Base-by-base conservation (phyloP, 2,797 vertebrate species). In the Halcyon chelicuti region DNA sequence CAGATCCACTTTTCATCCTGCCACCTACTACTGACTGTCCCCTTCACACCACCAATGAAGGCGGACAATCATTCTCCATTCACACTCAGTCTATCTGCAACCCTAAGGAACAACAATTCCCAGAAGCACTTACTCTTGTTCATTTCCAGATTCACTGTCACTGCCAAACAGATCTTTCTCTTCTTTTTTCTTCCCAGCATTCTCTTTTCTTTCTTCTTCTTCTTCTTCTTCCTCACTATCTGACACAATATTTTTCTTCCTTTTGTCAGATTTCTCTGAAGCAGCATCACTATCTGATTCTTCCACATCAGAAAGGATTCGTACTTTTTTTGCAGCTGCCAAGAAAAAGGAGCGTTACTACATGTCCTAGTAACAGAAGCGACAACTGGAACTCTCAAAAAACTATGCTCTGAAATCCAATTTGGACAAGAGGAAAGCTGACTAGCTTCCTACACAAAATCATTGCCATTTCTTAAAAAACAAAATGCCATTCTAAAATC, bases 131-230 rank as follows among this genome's bases (percentile, higher is more conserved):
- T 97, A 99, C 99, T 99, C 99, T 97, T 99, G 99, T 87, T 99
- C 99, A 63, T 99, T 99, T 26, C 98, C 99, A 0, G 99, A 99
- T 33, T 99, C 99, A 84, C 99, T 99, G 94, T 99, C 99, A 68
- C 99, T 99, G 76, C 99, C 99, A 63, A 99, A 99, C 29, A 99
- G 97, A 68, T 99, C 98, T 89, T 99, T 99, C 94, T 99, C 99
- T 42, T 99, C 98, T 90, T 98, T 99, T 66, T 98, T 98, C 97
- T 98, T 98, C 44, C 79, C 92, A 81, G 91, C 71, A 37, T 98
- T 97, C 2, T 98, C 98, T 76, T 97, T 98, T 79, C 94, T 97
- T 54, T 97, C 97, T 29, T 98, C 98, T 10, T 97, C 97, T 29
- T 98, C 98, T 10, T 98, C 98, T 14, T 99, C 99, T 3, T 99